Evolutionary conservation across 2,113 vertebrate genomes (phyloP).

Genomic region (Abramis brama): DNA sequence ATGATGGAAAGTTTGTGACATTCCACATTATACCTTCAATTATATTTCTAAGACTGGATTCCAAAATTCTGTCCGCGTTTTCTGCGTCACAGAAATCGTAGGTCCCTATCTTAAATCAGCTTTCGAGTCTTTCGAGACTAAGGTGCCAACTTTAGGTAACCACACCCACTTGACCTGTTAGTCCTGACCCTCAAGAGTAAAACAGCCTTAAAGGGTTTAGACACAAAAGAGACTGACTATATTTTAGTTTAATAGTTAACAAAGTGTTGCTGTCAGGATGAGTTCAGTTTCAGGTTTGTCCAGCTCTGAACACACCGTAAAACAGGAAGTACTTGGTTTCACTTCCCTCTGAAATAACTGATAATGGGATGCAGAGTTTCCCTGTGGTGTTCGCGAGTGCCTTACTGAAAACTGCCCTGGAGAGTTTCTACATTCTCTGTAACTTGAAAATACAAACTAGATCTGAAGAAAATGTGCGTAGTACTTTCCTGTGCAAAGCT

Average conservation of each 20-base stretch:
- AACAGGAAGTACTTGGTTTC: conserved; percentile 56
- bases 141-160: background rate
- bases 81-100: background rate
- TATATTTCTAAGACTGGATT: background rate
- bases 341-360: conserved; percentile 47
- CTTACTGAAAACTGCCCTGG: conserved; percentile 11
- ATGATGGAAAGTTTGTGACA: background rate
- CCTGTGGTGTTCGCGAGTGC: background rate
- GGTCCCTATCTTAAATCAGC: background rate
- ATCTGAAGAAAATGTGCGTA: background rate
- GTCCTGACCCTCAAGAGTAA: background rate
- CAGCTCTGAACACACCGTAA: conserved; percentile 16
- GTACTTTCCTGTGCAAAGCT: background rate
- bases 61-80: background rate
- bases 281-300: conserved; percentile 14
- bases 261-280: background rate
- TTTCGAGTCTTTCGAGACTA: background rate
- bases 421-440: background rate
- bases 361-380: conserved; percentile 46
- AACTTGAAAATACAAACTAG: background rate
- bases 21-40: background rate
- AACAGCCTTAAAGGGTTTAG: background rate
- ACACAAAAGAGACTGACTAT: background rate
- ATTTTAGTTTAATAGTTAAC: background rate
- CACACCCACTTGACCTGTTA: background rate